phyloP scores from a whole-genome alignment of 2,113 vertebrate genomes.

The Cinclus cinclus region DNA sequence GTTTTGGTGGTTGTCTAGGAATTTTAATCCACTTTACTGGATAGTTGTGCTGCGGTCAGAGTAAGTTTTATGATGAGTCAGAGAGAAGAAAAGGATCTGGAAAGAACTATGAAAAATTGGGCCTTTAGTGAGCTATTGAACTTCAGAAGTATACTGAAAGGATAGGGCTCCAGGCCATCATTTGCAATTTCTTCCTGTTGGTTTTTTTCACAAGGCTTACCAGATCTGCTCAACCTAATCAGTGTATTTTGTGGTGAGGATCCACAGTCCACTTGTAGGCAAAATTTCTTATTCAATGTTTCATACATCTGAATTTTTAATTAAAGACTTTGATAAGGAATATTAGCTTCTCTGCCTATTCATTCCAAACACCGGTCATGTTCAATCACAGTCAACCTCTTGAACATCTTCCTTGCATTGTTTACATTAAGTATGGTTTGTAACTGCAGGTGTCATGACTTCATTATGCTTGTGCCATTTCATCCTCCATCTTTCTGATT shows the following conservation, averaged over 20 bases:
- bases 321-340: not conserved
- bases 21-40: constrained; percentile 2
- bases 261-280: not conserved
- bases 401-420: not conserved
- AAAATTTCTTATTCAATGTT: not conserved
- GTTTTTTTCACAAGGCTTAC: not conserved
- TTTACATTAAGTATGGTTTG: not conserved
- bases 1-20: constrained; percentile 7
- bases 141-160: not conserved
- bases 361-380: not conserved
- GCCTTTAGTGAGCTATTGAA: not conserved
- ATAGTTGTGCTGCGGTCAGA: not conserved
- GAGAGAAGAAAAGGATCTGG: not conserved
- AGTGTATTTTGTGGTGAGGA: not conserved
- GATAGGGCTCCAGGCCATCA: not conserved
- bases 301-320: not conserved
- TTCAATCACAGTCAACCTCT: not conserved
- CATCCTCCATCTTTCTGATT: not conserved
- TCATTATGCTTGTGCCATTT: not conserved
- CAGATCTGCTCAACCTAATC: not conserved
- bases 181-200: not conserved
- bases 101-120: not conserved
- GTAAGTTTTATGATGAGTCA: not conserved
- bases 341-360: not conserved
- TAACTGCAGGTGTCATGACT: not conserved